Percentiles rank a stretch among this genome's conserved stretches.
These are phyloP conservation scores for Ciona savignyi DNA, from an alignment of 23 tunicate genomes.

Conservation along the genomic window DNA sequence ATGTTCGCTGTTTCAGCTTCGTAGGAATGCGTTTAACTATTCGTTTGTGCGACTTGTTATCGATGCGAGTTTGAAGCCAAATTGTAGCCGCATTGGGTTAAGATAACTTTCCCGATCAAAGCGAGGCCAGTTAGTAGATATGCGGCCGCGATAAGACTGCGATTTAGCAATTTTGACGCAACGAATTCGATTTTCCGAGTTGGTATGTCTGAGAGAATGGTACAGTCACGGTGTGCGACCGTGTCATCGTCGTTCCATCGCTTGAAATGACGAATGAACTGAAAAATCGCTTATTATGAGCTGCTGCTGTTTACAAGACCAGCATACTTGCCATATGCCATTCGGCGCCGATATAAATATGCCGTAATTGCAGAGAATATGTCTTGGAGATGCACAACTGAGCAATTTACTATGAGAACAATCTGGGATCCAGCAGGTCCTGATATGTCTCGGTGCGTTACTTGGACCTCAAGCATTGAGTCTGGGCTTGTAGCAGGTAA, in stretches of 20 bases:
- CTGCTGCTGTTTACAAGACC: not conserved
- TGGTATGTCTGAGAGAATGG: not conserved
- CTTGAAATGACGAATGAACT: not conserved
- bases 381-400: constrained; percentile 32
- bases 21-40: not conserved
- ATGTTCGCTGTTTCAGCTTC: too few species aligned
- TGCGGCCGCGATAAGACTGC: not conserved
- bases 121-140: not conserved
- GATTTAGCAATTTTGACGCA: not conserved
- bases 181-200: not conserved
- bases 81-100: not conserved
- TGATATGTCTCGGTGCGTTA: constrained; percentile 42
- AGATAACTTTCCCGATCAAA: not conserved
- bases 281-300: not conserved
- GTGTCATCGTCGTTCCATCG: not conserved
- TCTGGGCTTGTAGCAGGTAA: constrained; percentile 13
- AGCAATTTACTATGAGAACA: constrained; percentile 24
- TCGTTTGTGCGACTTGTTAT: not conserved
- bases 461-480: constrained; percentile 29
- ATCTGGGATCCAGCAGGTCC: constrained; percentile 52
- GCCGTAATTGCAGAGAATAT: not conserved
- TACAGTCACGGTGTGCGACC: not conserved
- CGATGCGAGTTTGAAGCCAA: not conserved
- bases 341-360: too few species aligned
- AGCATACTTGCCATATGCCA: not conserved